Evolutionary conservation across 2,888 invertebrate species (phyloP), one percentile per base, ranked within the genome.

Genomic region (Trachelus troglodyta): DNA sequence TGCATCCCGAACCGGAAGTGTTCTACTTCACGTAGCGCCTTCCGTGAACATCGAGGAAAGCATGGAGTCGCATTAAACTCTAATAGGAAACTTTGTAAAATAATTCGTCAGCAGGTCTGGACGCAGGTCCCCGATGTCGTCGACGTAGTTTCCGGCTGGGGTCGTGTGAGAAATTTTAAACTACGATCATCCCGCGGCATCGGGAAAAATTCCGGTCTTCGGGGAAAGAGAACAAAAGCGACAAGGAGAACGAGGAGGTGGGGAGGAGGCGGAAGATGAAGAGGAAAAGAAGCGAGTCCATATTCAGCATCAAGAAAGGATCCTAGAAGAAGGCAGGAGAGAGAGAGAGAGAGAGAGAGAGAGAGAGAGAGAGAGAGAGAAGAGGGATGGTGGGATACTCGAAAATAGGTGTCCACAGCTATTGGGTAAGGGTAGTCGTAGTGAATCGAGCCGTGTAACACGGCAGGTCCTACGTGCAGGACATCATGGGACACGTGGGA

Each of bases 81-180:
- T 82, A 83, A 85, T 83, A 81, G 81, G 79, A 81, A 81, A 85
- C 84, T 83, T 84, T 82, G 85, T 83, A 87, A 89, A 89, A 88
- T 89, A 89, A 89, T 89, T 89, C 89, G 88, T 89, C 89, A 89
- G 89, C 87, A 79, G 81, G 76, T 75, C 75, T 73, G 79, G 79
- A 77, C 79, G 76, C 81, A 80, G 81, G 83, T 81, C 78, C 81
- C 76, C 79, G 83, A 82, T 83, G 83, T 85, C 85, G 84, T 83
- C 82, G 79, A 86, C 85, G 85, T 87, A 88, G 88, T 89, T 90
- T 88, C 87, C 88, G 84, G 84, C 83, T 80, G 80, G 82, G 83
- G 84, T 83, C 90, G 90, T 89, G 90, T 88, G 89, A 90, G 88
- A 90, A 90, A 90, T 90, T 90, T 90, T 90, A 90, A 90, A 90